phyloP scores from a whole-genome alignment of 2,888 invertebrate species.

The Pterobdella sp. region DNA sequence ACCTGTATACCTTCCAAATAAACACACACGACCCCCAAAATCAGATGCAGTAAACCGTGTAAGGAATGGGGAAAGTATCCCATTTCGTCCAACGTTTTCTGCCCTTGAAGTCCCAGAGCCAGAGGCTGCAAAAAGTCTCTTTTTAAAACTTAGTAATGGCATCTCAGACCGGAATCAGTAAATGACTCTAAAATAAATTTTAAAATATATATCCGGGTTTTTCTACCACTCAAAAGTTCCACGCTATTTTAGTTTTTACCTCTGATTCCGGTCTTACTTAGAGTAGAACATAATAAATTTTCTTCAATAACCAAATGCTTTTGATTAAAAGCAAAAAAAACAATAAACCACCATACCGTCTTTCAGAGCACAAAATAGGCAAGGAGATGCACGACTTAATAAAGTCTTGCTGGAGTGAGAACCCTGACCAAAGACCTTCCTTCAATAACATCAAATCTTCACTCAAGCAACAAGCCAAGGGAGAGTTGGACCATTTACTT shows the following conservation, averaged over 20 bases:
- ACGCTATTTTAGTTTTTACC: too few species aligned
- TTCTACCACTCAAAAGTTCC: background rate
- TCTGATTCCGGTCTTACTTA: too few species aligned
- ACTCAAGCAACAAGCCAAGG: slow-evolving; percentile 36
- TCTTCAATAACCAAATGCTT: too few species aligned
- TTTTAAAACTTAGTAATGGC: slow-evolving; percentile 1
- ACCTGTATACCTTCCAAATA: too few species aligned
- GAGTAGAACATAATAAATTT: too few species aligned
- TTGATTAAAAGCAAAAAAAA: too few species aligned
- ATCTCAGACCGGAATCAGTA: background rate
- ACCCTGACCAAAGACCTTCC: slow-evolving; percentile 40
- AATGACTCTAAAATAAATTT: background rate
- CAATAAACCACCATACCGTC: too few species aligned
- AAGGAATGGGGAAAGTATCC: slow-evolving; percentile 38
- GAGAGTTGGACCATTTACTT: slow-evolving; percentile 39
- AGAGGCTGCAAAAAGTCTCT: background rate
- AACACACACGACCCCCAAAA: too few species aligned
- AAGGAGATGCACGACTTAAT: slow-evolving; percentile 34
- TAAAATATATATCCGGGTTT: background rate
- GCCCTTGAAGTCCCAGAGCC: slow-evolving; percentile 10
- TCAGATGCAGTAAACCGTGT: slow-evolving; percentile 39
- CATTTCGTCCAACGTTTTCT: slow-evolving; percentile 35
- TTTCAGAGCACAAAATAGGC: slow-evolving; percentile 32
- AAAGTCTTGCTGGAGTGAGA: slow-evolving; percentile 39
- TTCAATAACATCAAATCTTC: slow-evolving; percentile 40